phyloP scores from a whole-genome alignment of 2,888 invertebrate species.

The Pediacus dermestoides region DNA sequence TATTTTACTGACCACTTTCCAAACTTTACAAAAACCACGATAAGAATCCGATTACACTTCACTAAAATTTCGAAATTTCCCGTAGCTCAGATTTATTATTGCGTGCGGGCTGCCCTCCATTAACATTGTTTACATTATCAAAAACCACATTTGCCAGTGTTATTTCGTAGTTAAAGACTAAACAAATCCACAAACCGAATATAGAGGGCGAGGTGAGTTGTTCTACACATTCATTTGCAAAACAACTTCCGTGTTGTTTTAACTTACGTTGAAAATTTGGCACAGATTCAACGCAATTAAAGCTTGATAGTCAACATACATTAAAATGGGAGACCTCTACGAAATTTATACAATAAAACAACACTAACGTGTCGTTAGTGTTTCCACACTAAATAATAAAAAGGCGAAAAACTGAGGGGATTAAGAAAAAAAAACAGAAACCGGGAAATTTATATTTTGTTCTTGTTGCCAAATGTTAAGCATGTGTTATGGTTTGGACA shows the following conservation, averaged over 20 bases:
- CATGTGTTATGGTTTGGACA: constrained; percentile 16
- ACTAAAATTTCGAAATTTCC: too few relatives aligned
- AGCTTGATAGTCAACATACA: constrained; percentile 14
- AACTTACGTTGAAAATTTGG: constrained; percentile 11
- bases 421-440: not conserved
- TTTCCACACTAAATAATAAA: constrained; percentile 1
- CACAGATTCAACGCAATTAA: constrained; percentile 20
- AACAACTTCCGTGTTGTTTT: constrained; percentile 6
- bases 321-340: constrained; percentile 13
- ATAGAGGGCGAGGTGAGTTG: not conserved
- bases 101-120: not conserved
- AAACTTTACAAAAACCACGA: too few relatives aligned
- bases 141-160: not conserved
- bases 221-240: constrained; percentile 2
- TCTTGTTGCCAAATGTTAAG: constrained; percentile 19
- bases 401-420: not conserved
- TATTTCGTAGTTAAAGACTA: constrained; percentile 4
- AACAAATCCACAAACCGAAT: constrained; percentile 6
- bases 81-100: too few relatives aligned
- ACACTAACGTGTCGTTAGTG: constrained; percentile 5
- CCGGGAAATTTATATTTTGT: constrained; percentile 13
- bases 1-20: too few relatives aligned
- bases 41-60: too few relatives aligned
- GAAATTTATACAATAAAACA: constrained; percentile 14
- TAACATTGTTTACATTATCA: not conserved